Evolutionary conservation across 2,797 vertebrate species (phyloP), one percentile per base, ranked within the genome.

Genomic region (Mormyrops boulengeri): DNA sequence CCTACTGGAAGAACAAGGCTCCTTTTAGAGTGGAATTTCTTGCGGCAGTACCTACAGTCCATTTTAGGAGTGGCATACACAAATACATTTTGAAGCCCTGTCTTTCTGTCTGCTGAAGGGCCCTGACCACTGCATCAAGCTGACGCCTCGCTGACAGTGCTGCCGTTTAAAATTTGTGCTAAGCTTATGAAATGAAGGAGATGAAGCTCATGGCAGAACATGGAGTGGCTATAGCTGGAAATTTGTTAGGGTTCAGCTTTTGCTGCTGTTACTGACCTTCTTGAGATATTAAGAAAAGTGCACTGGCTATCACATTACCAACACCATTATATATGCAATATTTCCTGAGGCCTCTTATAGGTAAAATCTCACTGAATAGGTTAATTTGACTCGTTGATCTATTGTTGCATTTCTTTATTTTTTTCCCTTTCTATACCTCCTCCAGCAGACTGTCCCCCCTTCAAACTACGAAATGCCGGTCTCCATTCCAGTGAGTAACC

Each of bases 391-490:
- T 19, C 41, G 4, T 38, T 62, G 30, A 30, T 88, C 87, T 69
- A 69, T 88, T 57, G 44, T 26, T 66, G 19, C 60, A 22, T 91
- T 0, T 22, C 89, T 73, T 60, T 55, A 80, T 92, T 92, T 94
- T 52, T 90, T 55, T 88, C 30, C 19, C 66, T 62, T 89, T 49
- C 38, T 47, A 41, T 53, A 5, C 41, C 47, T 52, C 57, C 69
- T 19, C 41, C 88, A 90, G 91, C 95, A 99, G 98, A 97, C 97
- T 92, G 97, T 98, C 95, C 98, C 98, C 93, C 98, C 96, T 90
- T 98, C 98, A 60, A 99, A 98, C 95, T 99, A 99, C 66, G 98
- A 99, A 95, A 99, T 99, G 98, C 96, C 98, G 50, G 98, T 99
- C 94, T 99, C 98, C 94, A 99, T 99, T 96, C 98, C 98, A 88